These are phyloP conservation scores for Coboldia fuscipes DNA, from an alignment of 1,140 invertebrate species.

Conservation along the genomic window DNA sequence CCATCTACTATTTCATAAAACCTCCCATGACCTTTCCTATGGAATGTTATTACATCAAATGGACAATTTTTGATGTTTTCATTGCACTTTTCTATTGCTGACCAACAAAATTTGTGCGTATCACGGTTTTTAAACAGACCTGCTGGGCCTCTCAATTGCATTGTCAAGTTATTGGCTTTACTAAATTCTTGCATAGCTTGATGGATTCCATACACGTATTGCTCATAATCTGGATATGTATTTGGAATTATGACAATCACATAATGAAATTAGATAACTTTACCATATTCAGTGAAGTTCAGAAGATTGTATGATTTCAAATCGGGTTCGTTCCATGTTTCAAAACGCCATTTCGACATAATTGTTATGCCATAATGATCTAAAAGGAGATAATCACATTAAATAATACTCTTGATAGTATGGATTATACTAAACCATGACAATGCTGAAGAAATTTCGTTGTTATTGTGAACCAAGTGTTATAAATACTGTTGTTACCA, in stretches of 20 bases:
- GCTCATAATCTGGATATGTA: slow-evolving; percentile 10
- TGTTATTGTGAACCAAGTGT: no score
- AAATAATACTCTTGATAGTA: no score
- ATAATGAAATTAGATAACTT: slow-evolving; percentile 1
- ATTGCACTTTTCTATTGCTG: slow-evolving; percentile 20
- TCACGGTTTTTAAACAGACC: slow-evolving; percentile 21
- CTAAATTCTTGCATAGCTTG: slow-evolving; percentile 14
- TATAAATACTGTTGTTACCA: no score
- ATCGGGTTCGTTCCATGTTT: slow-evolving; percentile 30
- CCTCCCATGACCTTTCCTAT: slow-evolving; percentile 23
- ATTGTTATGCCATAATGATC: slow-evolving; percentile 18
- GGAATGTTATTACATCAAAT: slow-evolving; percentile 23
- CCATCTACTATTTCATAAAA: slow-evolving; percentile 16
- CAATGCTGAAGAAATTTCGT: no score
- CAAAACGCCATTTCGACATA: slow-evolving; percentile 24
- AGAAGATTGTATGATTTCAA: slow-evolving; percentile 22
- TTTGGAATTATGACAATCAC: slow-evolving; percentile 4
- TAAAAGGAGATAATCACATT: slow-evolving; percentile 7
- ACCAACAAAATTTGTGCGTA: slow-evolving; percentile 25
- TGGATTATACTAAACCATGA: no score
- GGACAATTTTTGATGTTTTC: slow-evolving; percentile 14
- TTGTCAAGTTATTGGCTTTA: slow-evolving; percentile 6
- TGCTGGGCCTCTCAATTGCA: slow-evolving; percentile 22
- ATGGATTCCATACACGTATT: slow-evolving; percentile 14
- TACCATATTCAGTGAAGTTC: slow-evolving; percentile 22